Evolutionary conservation across 1,140 invertebrate species (phyloP), one percentile per base, ranked within the genome.

Genomic region (Colletes gigas): DNA sequence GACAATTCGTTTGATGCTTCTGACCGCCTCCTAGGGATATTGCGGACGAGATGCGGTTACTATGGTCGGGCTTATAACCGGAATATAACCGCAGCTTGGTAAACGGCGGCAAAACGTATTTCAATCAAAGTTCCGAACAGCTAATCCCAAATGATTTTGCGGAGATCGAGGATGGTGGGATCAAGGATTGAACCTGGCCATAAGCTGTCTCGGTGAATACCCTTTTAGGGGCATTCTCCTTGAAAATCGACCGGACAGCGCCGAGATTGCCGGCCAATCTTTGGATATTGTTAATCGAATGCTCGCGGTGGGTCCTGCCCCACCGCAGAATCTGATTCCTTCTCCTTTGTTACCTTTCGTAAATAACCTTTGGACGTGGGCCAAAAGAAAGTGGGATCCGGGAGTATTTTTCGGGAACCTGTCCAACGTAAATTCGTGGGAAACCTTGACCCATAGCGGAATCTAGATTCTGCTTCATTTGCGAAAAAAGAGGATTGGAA

Each of bases 61-160:
- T 83, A 90, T 83, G 82, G 83, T 70, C 71, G 74, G 57, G 84
- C 88, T 85, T 87, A 88, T 87, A 88, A 87, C 85, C 78, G 75
- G 50, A 30, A 78, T 65, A 83, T 79, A 77, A 65, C 79, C 76
- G 77, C 82, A 68, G 74, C 81, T 83, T 83, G 86, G 88, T 88
- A 89, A 91, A 89, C 89, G 89, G 83, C 82, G 86, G 85, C 83
- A 88, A 90, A 90, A 91, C 89, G 89, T 88, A 89, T 91, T 90
- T 89, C 89, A 91, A 91, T 90, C 89, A 88, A 91, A 91, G 85
- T 90, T 91, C 86, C 87, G 65, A 82, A 87, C 85, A 88, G 88
- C 85, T 90, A 90, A 90, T 91, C 88, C 86, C 84, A 57, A 84
- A 84, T 78, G 79, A 78, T 75, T 82, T 81, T 68, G 39, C 50